Conservation (phyloP, 2,888 invertebrate genomes). For the Tridacna crocea region DNA sequence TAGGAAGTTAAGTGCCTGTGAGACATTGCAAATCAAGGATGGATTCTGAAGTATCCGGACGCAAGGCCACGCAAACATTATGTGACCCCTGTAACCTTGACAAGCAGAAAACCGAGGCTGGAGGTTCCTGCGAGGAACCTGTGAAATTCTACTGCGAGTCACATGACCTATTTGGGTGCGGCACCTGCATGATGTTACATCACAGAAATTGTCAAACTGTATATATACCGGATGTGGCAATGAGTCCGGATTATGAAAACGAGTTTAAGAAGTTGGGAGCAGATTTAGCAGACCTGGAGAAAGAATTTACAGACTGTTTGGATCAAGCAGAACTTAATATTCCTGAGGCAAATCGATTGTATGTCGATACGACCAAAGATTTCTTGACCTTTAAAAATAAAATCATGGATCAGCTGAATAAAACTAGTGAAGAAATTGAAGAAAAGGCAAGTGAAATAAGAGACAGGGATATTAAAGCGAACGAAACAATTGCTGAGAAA, state of each 20-base stretch:
- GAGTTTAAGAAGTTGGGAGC: neutral
- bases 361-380: neutral
- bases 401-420: neutral
- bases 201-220: constrained; percentile 9
- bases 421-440: neutral
- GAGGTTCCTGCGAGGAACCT: neutral
- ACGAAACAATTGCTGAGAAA: neutral
- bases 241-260: constrained; percentile 5
- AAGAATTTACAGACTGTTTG: neutral
- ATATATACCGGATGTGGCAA: constrained; percentile 3
- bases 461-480: neutral
- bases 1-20: too few species aligned
- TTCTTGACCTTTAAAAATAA: constrained; percentile 3
- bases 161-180: constrained; percentile 3
- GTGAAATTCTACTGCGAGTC: neutral
- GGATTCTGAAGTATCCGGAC: neutral
- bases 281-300: neutral
- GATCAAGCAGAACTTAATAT: constrained; percentile 5
- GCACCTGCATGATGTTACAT: constrained; percentile 1
- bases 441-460: neutral
- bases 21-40: neutral
- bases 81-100: neutral
- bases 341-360: neutral
- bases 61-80: neutral
- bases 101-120: neutral